These are phyloP conservation scores for Mastomys natalensis DNA, from an alignment of 2,113 vertebrate species.

Conservation along the genomic window DNA sequence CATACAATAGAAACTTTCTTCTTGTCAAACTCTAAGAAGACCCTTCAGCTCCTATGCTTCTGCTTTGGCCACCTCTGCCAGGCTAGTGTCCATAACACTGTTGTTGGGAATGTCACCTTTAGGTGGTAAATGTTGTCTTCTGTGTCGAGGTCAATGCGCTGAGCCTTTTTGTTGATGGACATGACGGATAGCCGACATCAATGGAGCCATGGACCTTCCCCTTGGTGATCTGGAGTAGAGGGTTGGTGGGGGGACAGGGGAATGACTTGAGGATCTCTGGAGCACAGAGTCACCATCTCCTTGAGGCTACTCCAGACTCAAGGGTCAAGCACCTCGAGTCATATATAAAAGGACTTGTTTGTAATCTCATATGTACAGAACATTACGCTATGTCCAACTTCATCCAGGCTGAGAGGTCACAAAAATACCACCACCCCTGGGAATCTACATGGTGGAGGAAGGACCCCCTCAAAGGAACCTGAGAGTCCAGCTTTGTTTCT, in stretches of 20 bases:
- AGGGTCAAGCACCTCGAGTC: not conserved
- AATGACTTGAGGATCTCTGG: not conserved
- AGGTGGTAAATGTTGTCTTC: constrained; percentile 96
- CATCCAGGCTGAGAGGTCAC: not conserved
- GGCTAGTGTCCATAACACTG: not conserved
- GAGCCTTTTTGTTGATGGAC: constrained; percentile 96
- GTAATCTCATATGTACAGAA: not conserved
- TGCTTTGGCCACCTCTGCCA: not conserved
- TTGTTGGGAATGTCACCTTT: constrained; percentile 86
- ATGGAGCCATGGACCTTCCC: constrained; percentile 94
- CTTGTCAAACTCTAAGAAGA: constrained; percentile 10
- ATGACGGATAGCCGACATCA: constrained; percentile 94
- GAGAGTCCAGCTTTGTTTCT: not conserved
- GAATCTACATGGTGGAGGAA: not conserved
- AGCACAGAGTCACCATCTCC: not conserved
- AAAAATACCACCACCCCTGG: not conserved
- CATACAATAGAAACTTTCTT: not conserved
- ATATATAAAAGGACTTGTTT: not conserved
- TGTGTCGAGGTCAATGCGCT: constrained; percentile 94
- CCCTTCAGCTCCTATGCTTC: not conserved
- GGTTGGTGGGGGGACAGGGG: not conserved
- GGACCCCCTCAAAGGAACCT: not conserved
- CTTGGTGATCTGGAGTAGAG: constrained; percentile 87
- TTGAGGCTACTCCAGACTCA: not conserved
- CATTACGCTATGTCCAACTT: not conserved